Evolutionary conservation across 2,797 vertebrate genomes (phyloP).

Genomic region (Schizothorax lantsangensis): DNA sequence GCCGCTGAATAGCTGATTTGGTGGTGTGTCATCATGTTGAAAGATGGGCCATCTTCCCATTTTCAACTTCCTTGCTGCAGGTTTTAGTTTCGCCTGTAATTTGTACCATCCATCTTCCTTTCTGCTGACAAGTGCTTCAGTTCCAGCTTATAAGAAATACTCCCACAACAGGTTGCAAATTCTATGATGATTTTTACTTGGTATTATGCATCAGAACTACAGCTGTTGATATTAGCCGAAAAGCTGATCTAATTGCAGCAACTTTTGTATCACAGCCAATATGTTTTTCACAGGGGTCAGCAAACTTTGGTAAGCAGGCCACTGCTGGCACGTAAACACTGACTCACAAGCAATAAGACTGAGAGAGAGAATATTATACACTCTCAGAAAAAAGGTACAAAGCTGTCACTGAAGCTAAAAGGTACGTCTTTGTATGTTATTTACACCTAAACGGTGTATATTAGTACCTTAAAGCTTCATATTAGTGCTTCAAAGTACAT

Average conservation of each 20-base stretch:
- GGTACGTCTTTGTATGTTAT: neutral
- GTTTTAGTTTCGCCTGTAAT: slow-evolving; percentile 31
- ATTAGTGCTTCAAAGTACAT: neutral
- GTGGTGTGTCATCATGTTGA: neutral
- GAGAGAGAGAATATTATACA: neutral
- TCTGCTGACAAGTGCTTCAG: slow-evolving; percentile 3
- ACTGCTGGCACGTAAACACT: neutral
- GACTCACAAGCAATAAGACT: neutral
- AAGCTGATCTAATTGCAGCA: neutral
- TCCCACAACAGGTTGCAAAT: neutral
- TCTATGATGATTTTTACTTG: neutral
- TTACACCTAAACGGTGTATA: neutral
- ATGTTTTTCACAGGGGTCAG: neutral
- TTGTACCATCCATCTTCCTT: slow-evolving; percentile 29
- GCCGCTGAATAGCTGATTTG: neutral
- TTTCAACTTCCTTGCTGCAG: slow-evolving; percentile 14
- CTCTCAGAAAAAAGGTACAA: neutral
- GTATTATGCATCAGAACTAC: neutral
- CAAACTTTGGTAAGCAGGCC: neutral
- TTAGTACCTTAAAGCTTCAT: neutral
- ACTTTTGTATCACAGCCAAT: neutral
- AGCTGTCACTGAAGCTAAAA: neutral
- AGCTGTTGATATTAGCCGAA: neutral
- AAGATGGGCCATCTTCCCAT: slow-evolving; percentile 5
- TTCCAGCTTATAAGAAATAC: neutral